These are phyloP conservation scores for Simalia tracyae DNA, from an alignment of 2,797 vertebrate genomes.

Conservation along the genomic window DNA sequence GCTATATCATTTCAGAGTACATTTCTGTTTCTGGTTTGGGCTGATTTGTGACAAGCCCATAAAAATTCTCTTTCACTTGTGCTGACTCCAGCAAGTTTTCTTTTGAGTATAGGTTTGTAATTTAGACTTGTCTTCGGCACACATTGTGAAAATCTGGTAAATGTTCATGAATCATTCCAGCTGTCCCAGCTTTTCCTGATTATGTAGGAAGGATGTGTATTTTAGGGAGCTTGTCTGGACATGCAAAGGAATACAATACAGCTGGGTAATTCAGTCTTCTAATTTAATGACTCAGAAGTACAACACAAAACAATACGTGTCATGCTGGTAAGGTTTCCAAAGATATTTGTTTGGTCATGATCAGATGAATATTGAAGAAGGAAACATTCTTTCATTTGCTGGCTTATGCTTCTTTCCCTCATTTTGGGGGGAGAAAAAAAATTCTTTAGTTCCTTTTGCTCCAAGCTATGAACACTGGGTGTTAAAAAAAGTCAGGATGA, in stretches of 20 bases:
- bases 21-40: slow-evolving; percentile 35
- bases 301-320: slow-evolving; percentile 35
- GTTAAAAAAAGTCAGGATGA: background rate
- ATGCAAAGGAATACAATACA: background rate
- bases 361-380: slow-evolving; percentile 18
- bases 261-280: slow-evolving; percentile 44
- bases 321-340: slow-evolving; percentile 21
- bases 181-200: slow-evolving; percentile 18
- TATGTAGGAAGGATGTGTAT: slow-evolving; percentile 10
- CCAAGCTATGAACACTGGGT: fast-evolving
- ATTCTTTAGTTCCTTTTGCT: background rate
- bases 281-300: slow-evolving; percentile 41
- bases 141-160: background rate
- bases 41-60: background rate
- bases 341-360: slow-evolving; percentile 26
- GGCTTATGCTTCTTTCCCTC: background rate
- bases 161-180: slow-evolving; percentile 20
- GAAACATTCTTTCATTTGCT: background rate
- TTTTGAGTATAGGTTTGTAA: slow-evolving; percentile 15
- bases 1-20: slow-evolving; percentile 32
- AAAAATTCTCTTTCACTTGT: slow-evolving; percentile 1
- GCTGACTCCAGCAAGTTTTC: slow-evolving; percentile 3
- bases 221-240: slow-evolving; percentile 2
- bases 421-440: background rate
- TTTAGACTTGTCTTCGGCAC: slow-evolving; percentile 35